Percentiles rank a stretch among this genome's conserved stretches.
Conservation (phyloP, 2,113 vertebrate genomes). For the Spermophilus dauricus region DNA sequence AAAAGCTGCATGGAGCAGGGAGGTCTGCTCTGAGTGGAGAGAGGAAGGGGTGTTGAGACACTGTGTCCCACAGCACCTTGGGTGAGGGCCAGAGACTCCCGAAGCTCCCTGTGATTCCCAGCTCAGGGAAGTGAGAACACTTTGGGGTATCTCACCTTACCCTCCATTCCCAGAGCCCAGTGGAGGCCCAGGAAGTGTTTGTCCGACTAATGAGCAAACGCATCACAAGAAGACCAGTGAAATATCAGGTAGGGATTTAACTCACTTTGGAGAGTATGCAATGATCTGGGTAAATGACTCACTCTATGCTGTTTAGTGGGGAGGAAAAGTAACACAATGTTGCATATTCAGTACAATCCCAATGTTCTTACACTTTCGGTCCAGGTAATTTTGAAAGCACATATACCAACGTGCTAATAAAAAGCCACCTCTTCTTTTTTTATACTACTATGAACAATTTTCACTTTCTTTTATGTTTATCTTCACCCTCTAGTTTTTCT, state of each 20-base stretch:
- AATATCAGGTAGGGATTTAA: background rate
- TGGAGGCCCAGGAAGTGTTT: background rate
- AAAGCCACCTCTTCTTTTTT: background rate
- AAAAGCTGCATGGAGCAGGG: background rate
- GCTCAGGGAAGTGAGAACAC: background rate
- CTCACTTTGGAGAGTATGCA: background rate
- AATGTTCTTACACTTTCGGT: background rate
- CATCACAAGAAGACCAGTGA: background rate
- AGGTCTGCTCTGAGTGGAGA: rapidly evolving
- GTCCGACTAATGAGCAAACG: background rate
- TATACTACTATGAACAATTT: background rate
- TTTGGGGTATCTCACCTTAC: rapidly evolving
- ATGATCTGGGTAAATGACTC: background rate
- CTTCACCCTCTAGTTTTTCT: background rate
- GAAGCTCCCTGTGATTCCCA: background rate
- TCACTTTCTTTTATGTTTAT: background rate
- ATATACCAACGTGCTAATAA: background rate
- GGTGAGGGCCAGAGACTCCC: background rate
- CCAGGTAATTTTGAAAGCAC: background rate
- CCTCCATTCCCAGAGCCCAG: background rate
- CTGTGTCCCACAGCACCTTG: background rate
- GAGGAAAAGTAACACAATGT: background rate
- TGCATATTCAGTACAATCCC: background rate
- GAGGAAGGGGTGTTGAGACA: rapidly evolving
- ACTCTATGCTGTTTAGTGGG: background rate